These are phyloP conservation scores for Akabosia matsudoensis DNA, from an alignment of 1,140 invertebrate genomes.

Conservation along the genomic window DNA sequence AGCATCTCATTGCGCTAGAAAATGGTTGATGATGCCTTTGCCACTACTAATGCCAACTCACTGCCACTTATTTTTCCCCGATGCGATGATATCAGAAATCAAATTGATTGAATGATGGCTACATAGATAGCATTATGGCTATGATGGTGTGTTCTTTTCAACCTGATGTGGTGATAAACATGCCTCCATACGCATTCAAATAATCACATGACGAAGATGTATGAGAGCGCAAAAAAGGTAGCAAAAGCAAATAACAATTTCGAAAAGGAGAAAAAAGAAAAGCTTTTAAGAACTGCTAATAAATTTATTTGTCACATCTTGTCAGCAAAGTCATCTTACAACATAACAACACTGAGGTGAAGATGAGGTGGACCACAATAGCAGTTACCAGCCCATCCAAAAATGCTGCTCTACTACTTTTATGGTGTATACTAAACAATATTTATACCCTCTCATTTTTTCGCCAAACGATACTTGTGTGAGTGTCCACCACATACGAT, in stretches of 20 bases:
- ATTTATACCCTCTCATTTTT: background rate
- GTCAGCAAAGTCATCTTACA: conserved; percentile 4
- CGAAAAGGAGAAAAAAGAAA: background rate
- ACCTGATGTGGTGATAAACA: background rate
- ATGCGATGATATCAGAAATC: background rate
- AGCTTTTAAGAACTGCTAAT: conserved; percentile 18
- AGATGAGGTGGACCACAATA: background rate
- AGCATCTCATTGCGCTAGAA: no score
- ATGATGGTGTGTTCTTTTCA: background rate
- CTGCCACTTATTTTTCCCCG: background rate
- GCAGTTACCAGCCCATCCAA: background rate
- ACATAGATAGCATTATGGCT: background rate
- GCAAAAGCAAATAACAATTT: background rate
- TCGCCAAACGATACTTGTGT: background rate
- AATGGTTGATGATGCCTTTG: no score
- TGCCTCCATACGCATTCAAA: background rate
- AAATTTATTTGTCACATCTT: conserved; percentile 25
- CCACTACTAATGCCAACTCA: no score
- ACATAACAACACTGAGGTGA: background rate
- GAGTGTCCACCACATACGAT: background rate
- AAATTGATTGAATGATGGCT: background rate
- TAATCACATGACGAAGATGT: background rate
- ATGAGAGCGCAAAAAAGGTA: background rate
- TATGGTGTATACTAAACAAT: background rate
- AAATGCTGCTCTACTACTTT: background rate